Percentiles rank a stretch among this genome's conserved stretches.
These are phyloP conservation scores for Chymomyza costata DNA, from an alignment of 1,140 invertebrate species.

Conservation along the genomic window DNA sequence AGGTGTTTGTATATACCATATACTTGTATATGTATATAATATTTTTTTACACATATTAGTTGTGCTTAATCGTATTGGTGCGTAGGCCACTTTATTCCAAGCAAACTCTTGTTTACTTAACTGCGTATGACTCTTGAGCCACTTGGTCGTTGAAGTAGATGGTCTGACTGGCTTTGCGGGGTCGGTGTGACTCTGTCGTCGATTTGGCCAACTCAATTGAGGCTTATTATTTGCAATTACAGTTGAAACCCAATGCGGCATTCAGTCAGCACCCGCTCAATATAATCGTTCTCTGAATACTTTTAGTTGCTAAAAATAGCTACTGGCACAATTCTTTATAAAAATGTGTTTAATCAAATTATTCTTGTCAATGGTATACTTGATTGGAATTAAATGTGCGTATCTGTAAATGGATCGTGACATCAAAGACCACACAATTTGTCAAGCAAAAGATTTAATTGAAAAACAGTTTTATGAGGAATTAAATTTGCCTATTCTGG, in stretches of 20 bases:
- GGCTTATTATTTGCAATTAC: conserved; percentile 64
- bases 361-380: conserved; percentile 15
- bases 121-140: too few species aligned
- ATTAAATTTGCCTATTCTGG: too few species aligned
- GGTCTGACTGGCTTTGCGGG: too few species aligned
- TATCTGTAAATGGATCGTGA: conserved; percentile 29
- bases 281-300: too few species aligned
- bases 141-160: too few species aligned
- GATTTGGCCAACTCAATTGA: conserved; percentile 54
- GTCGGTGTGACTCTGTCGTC: conserved; percentile 6
- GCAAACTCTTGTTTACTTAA: conserved; percentile 11
- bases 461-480: too few species aligned
- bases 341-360: conserved; percentile 9
- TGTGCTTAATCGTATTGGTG: conserved; percentile 29
- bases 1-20: too few species aligned
- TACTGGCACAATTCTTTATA: conserved; percentile 18
- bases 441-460: neutral
- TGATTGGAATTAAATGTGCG: conserved; percentile 63
- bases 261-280: conserved; percentile 27
- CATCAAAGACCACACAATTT: conserved; percentile 32
- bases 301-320: neutral
- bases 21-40: neutral
- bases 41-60: neutral
- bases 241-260: conserved; percentile 46
- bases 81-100: conserved; percentile 45